Evolutionary conservation across 2,797 vertebrate species (phyloP).

Genomic region (Rhadinocentrus ornatus): DNA sequence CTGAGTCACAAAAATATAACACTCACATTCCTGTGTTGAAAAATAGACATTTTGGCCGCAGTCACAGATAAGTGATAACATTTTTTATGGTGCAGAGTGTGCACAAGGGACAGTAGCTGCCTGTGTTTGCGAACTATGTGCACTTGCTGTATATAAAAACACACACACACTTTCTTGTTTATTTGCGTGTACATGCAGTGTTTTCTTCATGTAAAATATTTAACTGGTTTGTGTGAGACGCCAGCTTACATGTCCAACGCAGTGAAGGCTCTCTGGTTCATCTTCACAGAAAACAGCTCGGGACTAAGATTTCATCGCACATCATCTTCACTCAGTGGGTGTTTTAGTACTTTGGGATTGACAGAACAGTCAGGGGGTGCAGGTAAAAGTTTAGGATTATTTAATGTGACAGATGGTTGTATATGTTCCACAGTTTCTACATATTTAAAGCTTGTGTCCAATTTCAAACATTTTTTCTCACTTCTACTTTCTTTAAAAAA

Average conservation of each 20-base stretch:
- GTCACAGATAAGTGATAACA: conserved; percentile 49
- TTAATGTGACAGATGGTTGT: conserved; percentile 28
- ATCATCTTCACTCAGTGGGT: background rate
- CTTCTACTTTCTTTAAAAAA: conserved; percentile 2
- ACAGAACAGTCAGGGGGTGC: conserved; percentile 31
- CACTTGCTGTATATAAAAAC: conserved; percentile 25
- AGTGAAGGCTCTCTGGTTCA: conserved; percentile 18
- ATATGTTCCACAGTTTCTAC: conserved; percentile 26
- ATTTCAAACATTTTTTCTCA: background rate
- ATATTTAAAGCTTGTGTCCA: conserved; percentile 61
- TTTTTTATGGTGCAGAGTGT: conserved; percentile 45
- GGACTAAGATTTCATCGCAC: background rate
- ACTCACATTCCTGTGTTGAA: conserved; percentile 75
- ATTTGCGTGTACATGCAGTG: conserved; percentile 50
- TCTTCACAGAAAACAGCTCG: conserved; percentile 2
- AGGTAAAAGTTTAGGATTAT: conserved; percentile 32
- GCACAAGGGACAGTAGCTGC: conserved; percentile 62
- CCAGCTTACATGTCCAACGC: conserved; percentile 8
- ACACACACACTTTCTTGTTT: conserved; percentile 13
- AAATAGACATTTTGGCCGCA: conserved; percentile 79
- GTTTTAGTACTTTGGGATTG: conserved; percentile 48
- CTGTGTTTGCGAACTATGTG: conserved; percentile 41
- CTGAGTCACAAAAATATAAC: conserved; percentile 74
- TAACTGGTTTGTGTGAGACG: conserved; percentile 14
- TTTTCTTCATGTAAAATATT: conserved; percentile 35